phyloP scores from a whole-genome alignment of 2,888 invertebrate species.

The Leptura quadrifasciata region DNA sequence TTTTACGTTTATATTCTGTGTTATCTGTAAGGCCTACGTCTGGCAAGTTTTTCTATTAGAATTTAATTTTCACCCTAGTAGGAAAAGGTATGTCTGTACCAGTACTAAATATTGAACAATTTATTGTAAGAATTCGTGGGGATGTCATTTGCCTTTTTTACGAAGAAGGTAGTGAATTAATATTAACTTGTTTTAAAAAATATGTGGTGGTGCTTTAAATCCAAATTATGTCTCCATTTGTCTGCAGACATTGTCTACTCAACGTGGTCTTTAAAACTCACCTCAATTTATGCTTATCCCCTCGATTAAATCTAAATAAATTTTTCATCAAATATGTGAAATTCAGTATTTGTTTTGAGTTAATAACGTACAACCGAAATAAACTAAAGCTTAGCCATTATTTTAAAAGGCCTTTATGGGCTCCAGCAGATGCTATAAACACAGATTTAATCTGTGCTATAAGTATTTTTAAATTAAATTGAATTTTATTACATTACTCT shows the following conservation, averaged over 20 bases:
- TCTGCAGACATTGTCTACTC: no score
- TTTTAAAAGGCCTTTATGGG: no score
- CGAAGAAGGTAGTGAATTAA: background rate
- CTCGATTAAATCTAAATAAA: no score
- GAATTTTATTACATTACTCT: no score
- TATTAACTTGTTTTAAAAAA: background rate
- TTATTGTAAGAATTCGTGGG: background rate
- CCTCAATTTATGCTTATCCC: no score
- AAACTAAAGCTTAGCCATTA: no score
- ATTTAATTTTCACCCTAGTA: background rate
- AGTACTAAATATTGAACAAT: background rate
- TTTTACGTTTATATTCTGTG: background rate
- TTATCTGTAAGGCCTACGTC: slow-evolving; percentile 7
- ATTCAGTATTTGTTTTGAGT: no score
- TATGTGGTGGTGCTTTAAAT: background rate
- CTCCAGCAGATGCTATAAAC: no score
- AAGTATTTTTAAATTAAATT: no score
- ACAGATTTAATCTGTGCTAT: no score
- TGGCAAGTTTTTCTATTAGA: slow-evolving; percentile 11
- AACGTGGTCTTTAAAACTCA: background rate
- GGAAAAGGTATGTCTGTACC: background rate
- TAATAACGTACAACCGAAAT: no score
- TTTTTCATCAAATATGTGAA: no score
- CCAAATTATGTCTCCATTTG: background rate
- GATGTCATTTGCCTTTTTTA: background rate